Evolutionary conservation across 1,140 invertebrate genomes (phyloP).

Genomic region (Phthorimaea operculella): DNA sequence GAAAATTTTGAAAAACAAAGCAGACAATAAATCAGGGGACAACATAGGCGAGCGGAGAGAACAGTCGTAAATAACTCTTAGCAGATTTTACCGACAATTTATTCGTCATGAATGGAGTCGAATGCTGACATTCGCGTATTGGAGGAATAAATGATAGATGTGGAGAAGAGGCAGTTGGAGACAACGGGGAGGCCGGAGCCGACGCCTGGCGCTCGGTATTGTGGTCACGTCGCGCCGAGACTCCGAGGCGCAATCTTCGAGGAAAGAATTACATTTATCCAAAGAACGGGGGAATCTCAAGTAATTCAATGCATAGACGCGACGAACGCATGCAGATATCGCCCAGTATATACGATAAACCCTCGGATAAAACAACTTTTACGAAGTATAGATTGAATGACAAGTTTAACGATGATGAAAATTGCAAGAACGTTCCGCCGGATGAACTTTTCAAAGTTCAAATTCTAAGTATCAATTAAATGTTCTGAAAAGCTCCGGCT

Average conservation of each 20-base stretch:
- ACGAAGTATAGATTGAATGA: no score
- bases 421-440: no score
- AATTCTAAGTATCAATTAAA: neutral
- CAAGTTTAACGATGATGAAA: no score
- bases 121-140: slow-evolving; percentile 62
- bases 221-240: slow-evolving; percentile 57
- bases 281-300: slow-evolving; percentile 54
- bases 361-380: neutral
- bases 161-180: slow-evolving; percentile 49
- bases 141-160: slow-evolving; percentile 62
- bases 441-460: no score
- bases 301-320: slow-evolving; percentile 57
- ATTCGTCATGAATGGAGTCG: slow-evolving; percentile 62
- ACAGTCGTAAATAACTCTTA: slow-evolving; percentile 56
- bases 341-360: slow-evolving; percentile 7
- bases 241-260: slow-evolving; percentile 58
- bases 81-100: slow-evolving; percentile 59
- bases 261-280: slow-evolving; percentile 64
- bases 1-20: slow-evolving; percentile 40
- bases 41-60: slow-evolving; percentile 39
- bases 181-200: slow-evolving; percentile 25
- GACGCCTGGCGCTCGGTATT: slow-evolving; percentile 35
- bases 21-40: slow-evolving; percentile 45
- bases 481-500: neutral
- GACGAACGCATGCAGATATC: slow-evolving; percentile 43